Percentiles rank a stretch among this genome's conserved stretches.
These are phyloP conservation scores for Muscidifurax raptorellus DNA, from an alignment of 1,140 invertebrate species.

Conservation along the genomic window DNA sequence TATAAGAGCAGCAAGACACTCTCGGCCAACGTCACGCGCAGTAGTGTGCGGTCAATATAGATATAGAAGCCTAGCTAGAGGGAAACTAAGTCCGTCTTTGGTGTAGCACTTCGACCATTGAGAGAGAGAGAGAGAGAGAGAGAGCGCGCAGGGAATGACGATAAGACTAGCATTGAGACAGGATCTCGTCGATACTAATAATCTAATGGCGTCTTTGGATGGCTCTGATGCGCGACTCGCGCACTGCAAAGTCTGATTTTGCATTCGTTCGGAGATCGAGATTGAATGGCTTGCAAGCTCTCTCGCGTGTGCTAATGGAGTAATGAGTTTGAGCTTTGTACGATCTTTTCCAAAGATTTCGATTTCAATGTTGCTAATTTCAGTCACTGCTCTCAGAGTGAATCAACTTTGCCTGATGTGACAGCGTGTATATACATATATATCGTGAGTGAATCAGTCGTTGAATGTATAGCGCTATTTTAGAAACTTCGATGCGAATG, in stretches of 20 bases:
- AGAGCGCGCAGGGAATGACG: neutral
- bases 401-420: no score
- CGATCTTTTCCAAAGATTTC: no score
- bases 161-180: slow-evolving; percentile 1
- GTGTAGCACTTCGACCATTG: neutral
- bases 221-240: neutral
- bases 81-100: neutral
- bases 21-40: neutral
- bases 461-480: no score
- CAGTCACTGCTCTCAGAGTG: no score
- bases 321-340: no score
- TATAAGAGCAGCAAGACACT: slow-evolving; percentile 12
- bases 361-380: no score
- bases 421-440: no score
- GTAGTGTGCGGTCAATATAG: slow-evolving; percentile 14
- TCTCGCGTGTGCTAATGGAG: no score
- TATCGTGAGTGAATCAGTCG: no score
- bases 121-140: neutral
- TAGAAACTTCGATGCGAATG: no score
- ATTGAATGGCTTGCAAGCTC: no score
- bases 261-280: neutral
- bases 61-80: neutral
- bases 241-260: neutral
- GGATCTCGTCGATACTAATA: neutral
- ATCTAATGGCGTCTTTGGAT: neutral